Evolutionary conservation across 2,113 vertebrate species (phyloP).

Genomic region (Chaetodon trifascialis): DNA sequence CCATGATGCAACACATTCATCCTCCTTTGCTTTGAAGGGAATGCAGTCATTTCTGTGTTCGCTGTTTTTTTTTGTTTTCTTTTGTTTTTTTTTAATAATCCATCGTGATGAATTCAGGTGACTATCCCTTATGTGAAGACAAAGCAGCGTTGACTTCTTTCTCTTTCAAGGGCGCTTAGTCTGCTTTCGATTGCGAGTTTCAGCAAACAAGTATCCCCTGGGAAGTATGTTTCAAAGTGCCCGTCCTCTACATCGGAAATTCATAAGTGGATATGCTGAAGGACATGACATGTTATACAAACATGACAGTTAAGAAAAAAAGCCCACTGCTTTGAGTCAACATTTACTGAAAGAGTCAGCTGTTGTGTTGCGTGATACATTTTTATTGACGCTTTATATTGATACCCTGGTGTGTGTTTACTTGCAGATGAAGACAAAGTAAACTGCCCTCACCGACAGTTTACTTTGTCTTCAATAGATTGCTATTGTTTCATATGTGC

Average conservation of each 20-base stretch:
- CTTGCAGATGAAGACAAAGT: slow-evolving; percentile 43
- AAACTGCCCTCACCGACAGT: slow-evolving; percentile 18
- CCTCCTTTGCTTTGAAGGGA: slow-evolving; percentile 31
- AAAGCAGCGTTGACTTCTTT: slow-evolving; percentile 48
- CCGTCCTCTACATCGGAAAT: slow-evolving; percentile 45
- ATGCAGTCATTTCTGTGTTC: slow-evolving; percentile 23
- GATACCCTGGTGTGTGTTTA: slow-evolving; percentile 24
- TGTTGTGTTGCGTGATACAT: slow-evolving; percentile 45
- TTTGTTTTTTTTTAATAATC: not conserved
- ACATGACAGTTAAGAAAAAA: slow-evolving; percentile 35
- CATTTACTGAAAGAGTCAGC: slow-evolving; percentile 46
- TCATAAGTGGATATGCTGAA: slow-evolving; percentile 64
- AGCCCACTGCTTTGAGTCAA: slow-evolving; percentile 34
- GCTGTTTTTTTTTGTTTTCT: not conserved
- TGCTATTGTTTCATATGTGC: not conserved
- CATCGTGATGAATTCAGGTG: slow-evolving; percentile 23
- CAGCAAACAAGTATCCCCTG: slow-evolving; percentile 18
- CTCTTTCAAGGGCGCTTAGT: slow-evolving; percentile 51
- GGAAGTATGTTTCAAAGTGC: slow-evolving; percentile 37
- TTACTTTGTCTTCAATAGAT: not conserved
- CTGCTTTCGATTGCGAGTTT: slow-evolving; percentile 13
- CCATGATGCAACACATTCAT: slow-evolving; percentile 45
- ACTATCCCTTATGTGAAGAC: slow-evolving; percentile 23
- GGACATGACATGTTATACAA: slow-evolving; percentile 44
- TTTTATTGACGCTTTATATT: slow-evolving; percentile 38